Evolutionary conservation across 2,797 vertebrate species (phyloP), one percentile per base, ranked within the genome.

Genomic region (Micrastur ruficollis): DNA sequence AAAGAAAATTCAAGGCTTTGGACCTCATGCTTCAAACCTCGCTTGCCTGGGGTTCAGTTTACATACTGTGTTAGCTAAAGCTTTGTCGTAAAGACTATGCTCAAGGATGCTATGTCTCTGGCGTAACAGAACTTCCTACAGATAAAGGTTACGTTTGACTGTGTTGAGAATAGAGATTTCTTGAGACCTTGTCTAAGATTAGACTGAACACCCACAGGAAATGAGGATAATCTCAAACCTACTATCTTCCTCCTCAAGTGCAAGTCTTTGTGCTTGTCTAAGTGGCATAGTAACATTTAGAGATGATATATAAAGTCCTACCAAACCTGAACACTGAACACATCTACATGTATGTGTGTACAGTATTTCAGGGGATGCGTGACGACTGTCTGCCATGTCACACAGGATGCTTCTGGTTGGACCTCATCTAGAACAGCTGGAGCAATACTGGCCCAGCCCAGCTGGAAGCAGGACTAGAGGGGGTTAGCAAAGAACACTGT

Each of bases 171-270:
- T 8, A 75, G 73, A 81, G 31, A 26, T 95, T 95, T 86, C 66
- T 93, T 94, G 82, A 85, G 74, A 92, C 38, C 62, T 34, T 91
- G 63, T 89, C 71, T 90, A 78, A 93, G 79, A 90, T 86, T 81
- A 91, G 65, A 72, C 36, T 2, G 12, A 90, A 70, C 46, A 68
- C 17, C 13, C 58, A 72, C 46, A 79, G 38, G 52, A 96, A 86
- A 81, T 44, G 29, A 73, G 70, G 70, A 66, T 86, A 86, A 93
- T 75, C 62, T 58, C 70, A 80, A 79, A 81, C 38, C 46, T 59
- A 14, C 61, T 66, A 13, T 81, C 36, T 88, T 94, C 32, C 20
- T 87, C 23, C 66, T 82, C 25, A 58, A 95, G 49, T 36, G 16
- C 58, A 92, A 86, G 44, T 66, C 22, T 94, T 97, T 70, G 32